Evolutionary conservation across 2,113 vertebrate species (phyloP).

Genomic region (Microtus ochrogaster): DNA sequence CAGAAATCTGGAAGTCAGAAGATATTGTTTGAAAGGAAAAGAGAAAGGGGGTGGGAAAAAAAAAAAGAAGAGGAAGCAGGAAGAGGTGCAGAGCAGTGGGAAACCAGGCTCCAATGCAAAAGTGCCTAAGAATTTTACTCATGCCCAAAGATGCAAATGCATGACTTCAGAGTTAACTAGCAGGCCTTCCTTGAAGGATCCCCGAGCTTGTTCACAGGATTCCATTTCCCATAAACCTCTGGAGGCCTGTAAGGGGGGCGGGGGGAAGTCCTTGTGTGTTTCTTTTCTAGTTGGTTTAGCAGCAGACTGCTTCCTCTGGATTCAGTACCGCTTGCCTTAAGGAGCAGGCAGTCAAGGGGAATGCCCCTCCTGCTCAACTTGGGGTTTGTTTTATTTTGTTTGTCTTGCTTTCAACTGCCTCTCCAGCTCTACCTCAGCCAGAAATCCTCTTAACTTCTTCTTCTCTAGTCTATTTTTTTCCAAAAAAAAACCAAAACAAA

Average conservation of each 20-base stretch:
- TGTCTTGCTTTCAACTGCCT: not conserved
- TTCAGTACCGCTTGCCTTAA: not conserved
- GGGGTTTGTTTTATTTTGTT: not conserved
- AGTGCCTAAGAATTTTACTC: slow-evolving; percentile 68
- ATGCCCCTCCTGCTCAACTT: not conserved
- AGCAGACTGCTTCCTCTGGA: not conserved
- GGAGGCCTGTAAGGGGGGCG: too few species aligned
- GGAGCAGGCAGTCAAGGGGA: not conserved
- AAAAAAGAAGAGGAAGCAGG: not conserved
- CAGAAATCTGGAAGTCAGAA: slow-evolving; percentile 98
- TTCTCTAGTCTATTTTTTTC: not conserved
- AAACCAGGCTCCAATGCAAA: slow-evolving; percentile 55
- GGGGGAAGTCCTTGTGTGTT: not conserved
- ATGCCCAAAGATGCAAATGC: slow-evolving; percentile 41
- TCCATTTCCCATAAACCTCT: slow-evolving; percentile 65
- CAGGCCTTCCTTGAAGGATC: not conserved
- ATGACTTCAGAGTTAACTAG: slow-evolving; percentile 71
- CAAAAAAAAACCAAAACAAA: not conserved
- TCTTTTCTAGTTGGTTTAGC: not conserved
- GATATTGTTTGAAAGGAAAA: slow-evolving; percentile 92
- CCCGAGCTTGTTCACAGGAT: not conserved
- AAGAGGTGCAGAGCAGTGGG: not conserved
- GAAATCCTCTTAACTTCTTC: not conserved
- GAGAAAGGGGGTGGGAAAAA: not conserved
- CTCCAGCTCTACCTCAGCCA: not conserved